phyloP scores from a whole-genome alignment of 2,113 vertebrate genomes.

The Gadus chalcogrammus region DNA sequence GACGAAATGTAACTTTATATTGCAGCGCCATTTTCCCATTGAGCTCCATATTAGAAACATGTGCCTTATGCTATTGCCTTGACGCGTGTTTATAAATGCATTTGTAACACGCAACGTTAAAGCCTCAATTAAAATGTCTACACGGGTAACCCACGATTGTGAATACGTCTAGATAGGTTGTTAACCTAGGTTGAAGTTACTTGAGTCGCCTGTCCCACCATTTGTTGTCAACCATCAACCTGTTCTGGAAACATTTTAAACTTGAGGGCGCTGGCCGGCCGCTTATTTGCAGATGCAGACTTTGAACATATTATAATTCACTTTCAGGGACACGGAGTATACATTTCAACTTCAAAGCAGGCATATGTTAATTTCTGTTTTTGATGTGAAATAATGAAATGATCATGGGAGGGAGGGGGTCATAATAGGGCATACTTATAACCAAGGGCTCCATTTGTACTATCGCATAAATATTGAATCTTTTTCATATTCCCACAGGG shows the following conservation, averaged over 20 bases:
- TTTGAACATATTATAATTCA: neutral
- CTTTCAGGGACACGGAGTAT: neutral
- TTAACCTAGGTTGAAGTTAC: too few species aligned
- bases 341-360: neutral
- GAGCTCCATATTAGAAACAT: slow-evolving; percentile 51
- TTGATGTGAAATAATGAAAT: neutral
- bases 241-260: too few species aligned
- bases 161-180: too few species aligned
- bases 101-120: too few species aligned
- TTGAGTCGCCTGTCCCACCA: too few species aligned
- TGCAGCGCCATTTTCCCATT: slow-evolving; percentile 70
- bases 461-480: neutral
- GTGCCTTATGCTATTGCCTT: slow-evolving; percentile 34
- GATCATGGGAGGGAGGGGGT: too few species aligned
- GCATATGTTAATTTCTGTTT: neutral
- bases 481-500: slow-evolving; percentile 35
- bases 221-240: too few species aligned
- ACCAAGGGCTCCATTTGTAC: neutral
- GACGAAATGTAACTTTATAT: slow-evolving; percentile 76
- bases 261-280: too few species aligned
- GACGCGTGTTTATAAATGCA: too few species aligned
- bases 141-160: too few species aligned
- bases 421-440: neutral
- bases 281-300: neutral
- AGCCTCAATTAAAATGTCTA: too few species aligned